Evolutionary conservation across 2,888 invertebrate genomes (phyloP), one percentile per base, ranked within the genome.

Genomic region (Hecatera dysodea): DNA sequence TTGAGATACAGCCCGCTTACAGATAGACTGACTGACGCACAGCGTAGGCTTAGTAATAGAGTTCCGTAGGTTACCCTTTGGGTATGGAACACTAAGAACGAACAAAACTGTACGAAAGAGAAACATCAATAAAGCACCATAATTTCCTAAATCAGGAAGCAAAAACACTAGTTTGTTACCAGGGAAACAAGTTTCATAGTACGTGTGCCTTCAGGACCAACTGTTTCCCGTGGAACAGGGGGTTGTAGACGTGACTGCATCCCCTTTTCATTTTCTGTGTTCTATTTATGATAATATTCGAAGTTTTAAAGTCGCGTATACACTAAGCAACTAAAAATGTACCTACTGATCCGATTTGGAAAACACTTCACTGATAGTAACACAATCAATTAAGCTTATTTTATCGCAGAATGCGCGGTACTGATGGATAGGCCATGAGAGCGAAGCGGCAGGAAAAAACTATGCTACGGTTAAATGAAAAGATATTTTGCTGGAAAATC

Each of bases 151-250:
- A 59, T 67, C 72, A 68, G 63, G 44, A 39, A 59, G 46, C 19
- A 56, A 78, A 67, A 68, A n/a, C 33, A 66, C 48, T 65, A 78
- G 67, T 79, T 77, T 66, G 63, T 72, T 73, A 67, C 67, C 67
- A 72, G n/a, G 53, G 65, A 60, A 67, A 72, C 44, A 79, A 86
- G 68, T 86, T 80, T 82, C 19, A 55, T 57, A 64, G 60, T 77
- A 86, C 87, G 86, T 84, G 84, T 67, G 68, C 75, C 69, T 74
- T 78, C 73, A 72, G 46, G 12, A 52, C 33, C 82, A 83, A 79
- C 80, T 81, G 84, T 75, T 80, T 61, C 61, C 68, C 42, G 39
- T 73, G 59, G 77, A 67, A 65, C 33, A 50, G 42, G 65, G 55
- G 72, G 4, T 60, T 19, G 22, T 33, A 39, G 56, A 83, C 70